Percentiles rank a stretch among this genome's conserved stretches.
These are phyloP conservation scores for Philotrypesis tridentata DNA, from an alignment of 1,140 invertebrate species.

Conservation along the genomic window DNA sequence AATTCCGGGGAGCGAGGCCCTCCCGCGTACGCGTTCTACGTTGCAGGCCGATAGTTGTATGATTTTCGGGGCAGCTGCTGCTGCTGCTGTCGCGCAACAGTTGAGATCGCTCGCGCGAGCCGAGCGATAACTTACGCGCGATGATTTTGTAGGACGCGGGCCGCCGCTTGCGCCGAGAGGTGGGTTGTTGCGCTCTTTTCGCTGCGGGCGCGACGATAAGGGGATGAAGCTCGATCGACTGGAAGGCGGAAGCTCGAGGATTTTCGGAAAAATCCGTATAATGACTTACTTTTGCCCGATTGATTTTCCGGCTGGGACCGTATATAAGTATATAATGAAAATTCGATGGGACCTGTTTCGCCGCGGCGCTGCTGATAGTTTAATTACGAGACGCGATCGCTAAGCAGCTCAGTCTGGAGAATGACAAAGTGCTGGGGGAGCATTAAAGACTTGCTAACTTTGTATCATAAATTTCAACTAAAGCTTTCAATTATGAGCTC, in stretches of 20 bases:
- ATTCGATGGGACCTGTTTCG: too few relatives aligned
- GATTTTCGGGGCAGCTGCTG: background rate
- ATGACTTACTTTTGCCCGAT: background rate
- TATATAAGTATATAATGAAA: too few relatives aligned
- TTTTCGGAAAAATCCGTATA: background rate
- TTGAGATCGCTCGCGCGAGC: background rate
- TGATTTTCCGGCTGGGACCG: too few relatives aligned
- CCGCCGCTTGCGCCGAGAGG: background rate
- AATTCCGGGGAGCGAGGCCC: constrained; percentile 9
- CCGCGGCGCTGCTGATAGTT: too few relatives aligned
- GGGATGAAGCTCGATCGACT: background rate
- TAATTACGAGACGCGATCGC: too few relatives aligned
- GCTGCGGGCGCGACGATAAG: background rate
- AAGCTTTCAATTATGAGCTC: too few relatives aligned
- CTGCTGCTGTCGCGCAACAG: background rate
- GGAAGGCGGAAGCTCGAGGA: background rate
- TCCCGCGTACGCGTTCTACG: too few relatives aligned
- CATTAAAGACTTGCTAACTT: too few relatives aligned
- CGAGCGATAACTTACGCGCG: constrained; percentile 1
- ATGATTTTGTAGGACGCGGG: background rate
- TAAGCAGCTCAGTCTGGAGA: too few relatives aligned
- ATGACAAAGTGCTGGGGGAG: too few relatives aligned
- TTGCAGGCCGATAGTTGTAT: background rate
- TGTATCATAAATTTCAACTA: too few relatives aligned
- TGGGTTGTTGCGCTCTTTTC: background rate